Evolutionary conservation across 1,140 invertebrate species (phyloP), one percentile per base, ranked within the genome.

Genomic region (Formica selysi): DNA sequence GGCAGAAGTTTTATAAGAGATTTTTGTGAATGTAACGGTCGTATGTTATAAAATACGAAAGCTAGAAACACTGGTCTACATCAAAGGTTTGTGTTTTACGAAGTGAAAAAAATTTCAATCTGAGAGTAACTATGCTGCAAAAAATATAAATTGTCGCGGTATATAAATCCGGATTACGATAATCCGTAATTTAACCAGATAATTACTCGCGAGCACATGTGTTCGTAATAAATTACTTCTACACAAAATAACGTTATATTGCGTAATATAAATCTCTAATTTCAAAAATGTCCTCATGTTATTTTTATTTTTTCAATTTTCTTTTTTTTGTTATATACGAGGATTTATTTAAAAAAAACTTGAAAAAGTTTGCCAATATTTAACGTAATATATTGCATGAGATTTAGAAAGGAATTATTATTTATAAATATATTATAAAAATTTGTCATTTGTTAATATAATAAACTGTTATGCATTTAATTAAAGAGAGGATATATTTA

Each of bases 111-210:
- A 74, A 32, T 81, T 73, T n/a, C 36, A 61, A 74, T 54, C 16
- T 16, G 8, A 26, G 8, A 26, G 2, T 6, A 74, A 83, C 57
- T 41, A 22, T 32, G 29, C 5, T 44, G 61, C 36, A 44, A 83
- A 61, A 81, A 73, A n/a, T 32, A 13, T 19, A 13, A 36, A 4
- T 61, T 62, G 38, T 41, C 13, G 29, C 13, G 11, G 2, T 10
- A 32, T 32, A 32, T 32, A 83, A 83, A 83, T 48, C 68, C 38
- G 29, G 51, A 81, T 73, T 73, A 48, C 57, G 29, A 74, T 74
- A 48, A 83, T 62, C 54, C 41, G 48, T 61, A 83, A 62, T 83
- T 73, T 16, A 74, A 13, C 57, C n/a, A 36, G n/a, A 48, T 74
- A 83, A 83, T 83, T 59, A 61, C 13, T 73, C n/a, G 7, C 26